Percentiles rank a stretch among this genome's conserved stretches.
phyloP scores from a whole-genome alignment of 2,888 invertebrate genomes.

The Caenorhabditis zanzibari region DNA sequence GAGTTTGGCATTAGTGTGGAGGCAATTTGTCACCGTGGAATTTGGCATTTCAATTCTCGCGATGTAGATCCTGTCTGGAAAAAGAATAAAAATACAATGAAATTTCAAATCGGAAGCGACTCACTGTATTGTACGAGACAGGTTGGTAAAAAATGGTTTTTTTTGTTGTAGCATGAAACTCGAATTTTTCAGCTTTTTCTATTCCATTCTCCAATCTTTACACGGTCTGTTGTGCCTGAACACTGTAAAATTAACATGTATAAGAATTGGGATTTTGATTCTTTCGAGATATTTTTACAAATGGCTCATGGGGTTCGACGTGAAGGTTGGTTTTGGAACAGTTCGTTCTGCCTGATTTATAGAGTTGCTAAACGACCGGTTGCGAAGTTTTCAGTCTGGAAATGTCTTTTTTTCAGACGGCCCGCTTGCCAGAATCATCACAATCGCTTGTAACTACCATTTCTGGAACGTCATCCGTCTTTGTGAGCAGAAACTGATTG shows the following conservation, averaged over 20 bases:
- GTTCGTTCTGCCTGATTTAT: background rate
- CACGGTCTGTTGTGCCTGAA: background rate
- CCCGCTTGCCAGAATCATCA: too few species aligned
- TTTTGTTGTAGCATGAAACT: background rate
- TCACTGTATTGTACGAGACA: too few species aligned
- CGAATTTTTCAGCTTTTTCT: background rate
- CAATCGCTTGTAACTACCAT: too few species aligned
- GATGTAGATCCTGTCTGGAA: background rate
- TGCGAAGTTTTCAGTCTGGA: too few species aligned
- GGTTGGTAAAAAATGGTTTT: background rate
- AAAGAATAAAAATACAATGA: background rate
- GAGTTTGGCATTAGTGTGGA: background rate
- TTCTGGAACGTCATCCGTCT: too few species aligned
- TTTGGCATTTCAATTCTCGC: background rate
- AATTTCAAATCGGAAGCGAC: background rate
- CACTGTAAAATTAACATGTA: background rate
- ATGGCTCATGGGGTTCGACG: background rate
- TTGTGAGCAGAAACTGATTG: too few species aligned
- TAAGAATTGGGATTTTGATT: background rate
- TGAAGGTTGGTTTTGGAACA: background rate
- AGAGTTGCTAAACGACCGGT: too few species aligned
- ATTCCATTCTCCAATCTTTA: background rate
- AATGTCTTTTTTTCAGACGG: too few species aligned
- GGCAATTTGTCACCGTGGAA: background rate
- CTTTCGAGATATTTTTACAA: background rate